A percentile compares a stretch with the other conserved stretches of the same genome.
phyloP scores from a whole-genome alignment of 2,797 vertebrate genomes.

The Tiaroga cobitis region DNA sequence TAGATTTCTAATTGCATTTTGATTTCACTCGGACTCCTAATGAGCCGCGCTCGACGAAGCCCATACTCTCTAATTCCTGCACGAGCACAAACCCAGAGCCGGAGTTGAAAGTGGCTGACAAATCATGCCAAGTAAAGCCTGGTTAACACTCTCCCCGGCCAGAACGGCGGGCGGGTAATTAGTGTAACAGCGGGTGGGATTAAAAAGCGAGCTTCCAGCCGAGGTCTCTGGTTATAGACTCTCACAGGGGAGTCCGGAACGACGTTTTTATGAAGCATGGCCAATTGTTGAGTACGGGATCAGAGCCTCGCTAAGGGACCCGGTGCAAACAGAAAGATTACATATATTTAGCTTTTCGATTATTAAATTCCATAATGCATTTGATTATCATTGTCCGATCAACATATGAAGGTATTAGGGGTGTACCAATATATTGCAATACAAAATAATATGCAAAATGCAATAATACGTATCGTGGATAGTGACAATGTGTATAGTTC shows the following conservation, averaged over 20 bases:
- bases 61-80: conserved; percentile 12
- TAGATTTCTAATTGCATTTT: conserved; percentile 52
- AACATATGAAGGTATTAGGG: neutral
- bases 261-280: neutral
- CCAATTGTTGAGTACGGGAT: neutral
- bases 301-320: neutral
- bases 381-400: neutral
- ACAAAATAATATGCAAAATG: too few relatives aligned
- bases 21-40: conserved; percentile 53
- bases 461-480: too few relatives aligned
- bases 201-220: conserved; percentile 68
- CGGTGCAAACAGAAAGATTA: conserved; percentile 20
- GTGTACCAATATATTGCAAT: too few relatives aligned
- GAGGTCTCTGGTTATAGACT: conserved; percentile 66
- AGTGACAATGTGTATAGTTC: too few relatives aligned
- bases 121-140: conserved; percentile 48
- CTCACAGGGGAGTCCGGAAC: conserved; percentile 18
- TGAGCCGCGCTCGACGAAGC: conserved; percentile 11
- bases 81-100: conserved; percentile 27
- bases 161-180: conserved; percentile 73
- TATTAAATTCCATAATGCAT: neutral
- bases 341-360: neutral
- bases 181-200: conserved; percentile 74
- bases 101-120: conserved; percentile 28
- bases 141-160: conserved; percentile 70